These are phyloP conservation scores for Acanthaster planci DNA, from an alignment of 35 echinoderm and acorn worm genomes.

Conservation along the genomic window DNA sequence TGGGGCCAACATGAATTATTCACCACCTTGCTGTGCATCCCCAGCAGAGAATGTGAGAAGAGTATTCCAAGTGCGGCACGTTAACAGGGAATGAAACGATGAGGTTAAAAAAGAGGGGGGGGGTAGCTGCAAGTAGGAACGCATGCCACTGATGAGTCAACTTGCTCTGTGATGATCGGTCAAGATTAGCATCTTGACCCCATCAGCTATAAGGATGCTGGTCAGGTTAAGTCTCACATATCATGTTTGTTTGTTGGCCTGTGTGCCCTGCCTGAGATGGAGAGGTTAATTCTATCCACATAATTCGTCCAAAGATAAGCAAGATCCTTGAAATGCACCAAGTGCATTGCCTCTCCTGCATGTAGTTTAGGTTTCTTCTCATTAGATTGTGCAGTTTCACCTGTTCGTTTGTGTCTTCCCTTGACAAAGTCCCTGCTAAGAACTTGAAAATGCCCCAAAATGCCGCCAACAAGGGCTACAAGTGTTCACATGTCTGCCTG, in stretches of 20 bases:
- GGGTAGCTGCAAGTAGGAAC: background rate
- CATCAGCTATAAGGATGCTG: background rate
- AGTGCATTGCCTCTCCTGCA: too few species aligned
- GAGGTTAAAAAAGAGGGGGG: background rate
- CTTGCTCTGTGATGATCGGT: conserved; percentile 3
- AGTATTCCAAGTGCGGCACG: too few species aligned
- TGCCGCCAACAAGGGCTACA: too few species aligned
- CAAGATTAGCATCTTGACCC: conserved; percentile 19
- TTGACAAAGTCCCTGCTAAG: too few species aligned
- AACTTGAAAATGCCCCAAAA: too few species aligned
- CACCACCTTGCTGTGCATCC: background rate
- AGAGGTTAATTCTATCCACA: conserved; percentile 10
- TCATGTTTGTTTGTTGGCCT: background rate
- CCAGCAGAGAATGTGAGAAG: background rate
- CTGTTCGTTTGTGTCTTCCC: too few species aligned
- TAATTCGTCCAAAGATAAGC: conserved; percentile 12
- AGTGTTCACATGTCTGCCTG: too few species aligned
- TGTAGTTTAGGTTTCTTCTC: too few species aligned
- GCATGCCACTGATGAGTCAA: conserved; percentile 20
- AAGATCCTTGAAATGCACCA: background rate
- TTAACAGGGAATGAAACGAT: too few species aligned
- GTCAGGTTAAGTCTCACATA: background rate
- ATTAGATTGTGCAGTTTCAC: too few species aligned
- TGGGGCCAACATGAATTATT: conserved; percentile 2
- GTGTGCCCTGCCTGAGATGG: conserved; percentile 3